Base-by-base conservation (phyloP, 2,888 invertebrate species). In the Microplitis deprimator region DNA sequence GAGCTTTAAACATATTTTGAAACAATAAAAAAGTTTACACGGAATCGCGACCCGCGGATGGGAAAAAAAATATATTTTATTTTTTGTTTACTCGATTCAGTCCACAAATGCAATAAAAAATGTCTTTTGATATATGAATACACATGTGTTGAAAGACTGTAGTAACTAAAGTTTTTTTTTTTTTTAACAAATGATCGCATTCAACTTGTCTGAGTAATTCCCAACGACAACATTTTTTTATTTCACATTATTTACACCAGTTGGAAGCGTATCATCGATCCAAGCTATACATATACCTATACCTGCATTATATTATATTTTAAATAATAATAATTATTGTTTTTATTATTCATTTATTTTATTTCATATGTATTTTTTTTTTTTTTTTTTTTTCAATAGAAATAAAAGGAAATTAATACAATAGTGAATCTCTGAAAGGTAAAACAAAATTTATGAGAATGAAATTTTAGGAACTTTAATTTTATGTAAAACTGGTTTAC, bases 241-340 rank as follows among this genome's bases (percentile, higher is more conserved):
- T 76, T 69, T 76, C 65, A 61, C 76, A 79, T 81, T 81, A 80
- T 81, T 81, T 78, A 79, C 81, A 80, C 72, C 79, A 73, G 73
- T 73, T 77, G 79, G 79, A 65, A 79, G 77, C 77, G 78, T 75
- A 79, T 79, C 79, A 80, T 81, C 79, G 79, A 80, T 80, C 80
- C 77, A 74, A 76, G 65, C 74, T n/a, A 17, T 70, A 13, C 69
- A 8, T 41, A n/a, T n/a, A 13, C n/a, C 6, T 59, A 60, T 13
- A 13, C 5, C 60, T 70, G 50, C 20, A 60, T 64, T n/a, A 64
- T 29, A 29, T 29, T 29, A 29, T 29, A 29, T 29, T 29, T 29
- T 29, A 29, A 29, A 29, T 29, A 29, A 29, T 29, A 29, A 29
- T 29, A 29, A 29, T 29, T 4, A 4, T 29, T 29, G 4, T 29